phyloP scores from a whole-genome alignment of 2,888 invertebrate genomes.

The Parascotia fuliginaria region DNA sequence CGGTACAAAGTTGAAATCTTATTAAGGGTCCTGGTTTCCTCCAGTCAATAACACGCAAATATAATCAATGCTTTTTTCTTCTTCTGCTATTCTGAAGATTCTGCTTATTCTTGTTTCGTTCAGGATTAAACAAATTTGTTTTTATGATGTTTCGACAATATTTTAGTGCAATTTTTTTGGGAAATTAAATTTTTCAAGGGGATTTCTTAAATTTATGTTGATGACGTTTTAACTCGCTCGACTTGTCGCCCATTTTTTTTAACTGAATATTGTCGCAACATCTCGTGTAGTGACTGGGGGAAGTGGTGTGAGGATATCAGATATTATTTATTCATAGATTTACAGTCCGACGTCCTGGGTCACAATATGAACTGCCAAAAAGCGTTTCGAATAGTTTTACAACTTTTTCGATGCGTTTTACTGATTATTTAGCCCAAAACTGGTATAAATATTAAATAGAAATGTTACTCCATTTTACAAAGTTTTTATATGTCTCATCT shows the following conservation, averaged over 20 bases:
- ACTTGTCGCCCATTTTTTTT: too few species aligned
- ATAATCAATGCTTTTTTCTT: slow-evolving; percentile 65
- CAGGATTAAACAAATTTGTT: slow-evolving; percentile 26
- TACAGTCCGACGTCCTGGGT: slow-evolving; percentile 30
- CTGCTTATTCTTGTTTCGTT: slow-evolving; percentile 51
- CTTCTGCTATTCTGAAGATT: slow-evolving; percentile 58
- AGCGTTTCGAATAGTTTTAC: slow-evolving; percentile 36
- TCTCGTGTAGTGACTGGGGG: slow-evolving; percentile 71
- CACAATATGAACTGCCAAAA: slow-evolving; percentile 40
- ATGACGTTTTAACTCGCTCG: too few species aligned
- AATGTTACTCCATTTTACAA: slow-evolving; percentile 50
- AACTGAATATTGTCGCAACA: slow-evolving; percentile 60
- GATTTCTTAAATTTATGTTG: too few species aligned
- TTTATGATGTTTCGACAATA: slow-evolving; percentile 57
- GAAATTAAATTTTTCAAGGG: too few species aligned
- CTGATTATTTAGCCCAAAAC: slow-evolving; percentile 23
- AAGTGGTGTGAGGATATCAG: slow-evolving; percentile 71
- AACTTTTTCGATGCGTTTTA: slow-evolving; percentile 25
- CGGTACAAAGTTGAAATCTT: slow-evolving; percentile 29
- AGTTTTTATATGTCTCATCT: slow-evolving; percentile 55
- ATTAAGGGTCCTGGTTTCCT: slow-evolving; percentile 57
- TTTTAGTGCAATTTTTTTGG: slow-evolving; percentile 48
- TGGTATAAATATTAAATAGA: slow-evolving; percentile 38
- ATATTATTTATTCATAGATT: slow-evolving; percentile 22
- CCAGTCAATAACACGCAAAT: slow-evolving; percentile 71